phyloP scores from a whole-genome alignment of 2,888 invertebrate species.

The Rhyacophila evoluta region DNA sequence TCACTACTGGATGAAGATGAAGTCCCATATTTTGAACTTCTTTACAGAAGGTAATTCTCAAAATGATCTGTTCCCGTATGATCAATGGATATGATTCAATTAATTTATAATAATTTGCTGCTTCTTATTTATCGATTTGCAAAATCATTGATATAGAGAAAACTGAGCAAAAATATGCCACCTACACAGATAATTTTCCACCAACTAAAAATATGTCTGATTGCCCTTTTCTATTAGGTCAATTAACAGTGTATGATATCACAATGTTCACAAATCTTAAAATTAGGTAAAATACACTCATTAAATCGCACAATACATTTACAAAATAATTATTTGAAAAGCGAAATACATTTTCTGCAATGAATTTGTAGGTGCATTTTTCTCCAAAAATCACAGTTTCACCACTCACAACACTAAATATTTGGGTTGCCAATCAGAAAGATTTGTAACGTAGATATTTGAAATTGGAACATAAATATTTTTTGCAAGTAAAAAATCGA shows the following conservation, averaged over 20 bases:
- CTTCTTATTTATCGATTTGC: no score
- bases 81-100: no score
- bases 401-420: constrained; percentile 8
- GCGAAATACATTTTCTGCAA: background rate
- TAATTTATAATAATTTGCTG: no score
- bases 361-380: background rate
- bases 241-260: background rate
- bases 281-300: background rate
- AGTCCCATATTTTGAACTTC: no score
- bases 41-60: no score
- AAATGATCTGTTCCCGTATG: no score
- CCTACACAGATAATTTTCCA: background rate
- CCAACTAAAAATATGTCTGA: background rate
- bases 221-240: background rate
- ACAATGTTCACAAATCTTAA: background rate
- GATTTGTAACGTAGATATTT: background rate
- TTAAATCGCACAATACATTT: background rate
- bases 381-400: background rate
- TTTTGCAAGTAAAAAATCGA: constrained; percentile 1
- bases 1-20: no score
- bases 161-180: background rate
- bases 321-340: background rate
- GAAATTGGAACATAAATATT: constrained; percentile 5
- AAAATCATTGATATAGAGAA: no score
- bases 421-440: background rate